Base-by-base conservation (phyloP, 2,888 invertebrate genomes). In the Gortyna flavago region DNA sequence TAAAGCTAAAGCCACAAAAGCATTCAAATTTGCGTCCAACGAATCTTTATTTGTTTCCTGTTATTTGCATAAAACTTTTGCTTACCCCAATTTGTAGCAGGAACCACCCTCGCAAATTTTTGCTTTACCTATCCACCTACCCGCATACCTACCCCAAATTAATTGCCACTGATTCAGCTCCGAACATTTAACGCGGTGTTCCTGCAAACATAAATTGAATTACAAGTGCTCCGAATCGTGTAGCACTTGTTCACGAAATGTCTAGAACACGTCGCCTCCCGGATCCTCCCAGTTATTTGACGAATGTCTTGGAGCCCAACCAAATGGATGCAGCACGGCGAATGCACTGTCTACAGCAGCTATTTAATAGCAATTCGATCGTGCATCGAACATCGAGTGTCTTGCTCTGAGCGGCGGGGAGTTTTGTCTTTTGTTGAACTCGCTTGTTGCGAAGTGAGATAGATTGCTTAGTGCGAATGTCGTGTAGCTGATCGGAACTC, bases 291-390 rank as follows among this genome's bases (percentile, higher is more conserved):
- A 81, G 89, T 90, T 91, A 92, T 92, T 93, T 91, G 91, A 92
- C 88, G 90, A 91, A 92, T 92, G 90, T 85, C 88, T 92, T 91
- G 91, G 90, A 92, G 91, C 88, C 77, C 80, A 85, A 91, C 90
- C 90, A 91, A 92, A 91, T 91, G 90, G 89, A 90, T 89, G 88
- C 79, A 87, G 85, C 78, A 85, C 87, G 86, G 84, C n/a, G 73
- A 80, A 85, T 85, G 85, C 79, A 77, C 75, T 71, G 85, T 82
- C 85, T 81, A 72, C 72, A 83, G 75, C 80, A 80, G 74, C 79
- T 80, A 85, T 88, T 88, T 85, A 84, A 87, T 82, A 78, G 79
- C 82, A 71, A 80, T 86, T 83, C 79, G 78, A 81, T 86, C 84
- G 82, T 66, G 72, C 76, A 75, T 51, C 64, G 77, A 84, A 86